Base-by-base conservation (phyloP, 2,113 vertebrate genomes). In the Indicator indicator region DNA sequence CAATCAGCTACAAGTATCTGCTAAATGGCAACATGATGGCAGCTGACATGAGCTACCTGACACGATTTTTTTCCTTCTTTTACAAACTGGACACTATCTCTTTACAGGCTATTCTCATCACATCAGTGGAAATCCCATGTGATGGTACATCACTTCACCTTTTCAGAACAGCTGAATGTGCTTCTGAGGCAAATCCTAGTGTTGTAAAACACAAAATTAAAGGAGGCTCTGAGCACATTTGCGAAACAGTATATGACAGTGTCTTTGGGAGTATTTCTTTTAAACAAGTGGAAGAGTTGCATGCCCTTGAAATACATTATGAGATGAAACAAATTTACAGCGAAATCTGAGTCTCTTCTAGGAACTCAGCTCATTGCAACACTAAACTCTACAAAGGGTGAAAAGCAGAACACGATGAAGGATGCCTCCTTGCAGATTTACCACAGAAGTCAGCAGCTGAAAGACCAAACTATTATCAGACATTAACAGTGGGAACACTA, bases 201-300 rank as follows among this genome's bases (percentile, higher is more conserved):
- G 83, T 40, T 89, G 72, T 50, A 58, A 88, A 91, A 54, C 13
- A 27, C 6, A 54, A 52, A 93, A 93, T 28, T 52, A 48, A 91
- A 78, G 64, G 54, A 52, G n/a, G 62, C 13, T 88, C 72, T 71
- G 69, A 81, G 76, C 54, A 71, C 30, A 72, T 60, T 28, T 81
- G 54, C 16, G 40, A 68, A 94, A 48, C 33, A 56, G 23, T 20
- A 12, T 8, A 42, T n/a, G 68, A 38, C 67, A 67, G 13, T 40
- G 69, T 42, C 85, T 93, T 87, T 86, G 65, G 38, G 86, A 83
- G 27, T 23, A 33, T n/a, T 82, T 87, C 68, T 84, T 82, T 92
- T 86, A 89, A 88, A 92, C 85, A 44, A 79, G 52, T 68, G 87
- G 85, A 93, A 77, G 83, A 94, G 62, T 68, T 90, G 88, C 73